Base-by-base conservation (phyloP, 1,140 invertebrate genomes). In the Calosoma granatense region DNA sequence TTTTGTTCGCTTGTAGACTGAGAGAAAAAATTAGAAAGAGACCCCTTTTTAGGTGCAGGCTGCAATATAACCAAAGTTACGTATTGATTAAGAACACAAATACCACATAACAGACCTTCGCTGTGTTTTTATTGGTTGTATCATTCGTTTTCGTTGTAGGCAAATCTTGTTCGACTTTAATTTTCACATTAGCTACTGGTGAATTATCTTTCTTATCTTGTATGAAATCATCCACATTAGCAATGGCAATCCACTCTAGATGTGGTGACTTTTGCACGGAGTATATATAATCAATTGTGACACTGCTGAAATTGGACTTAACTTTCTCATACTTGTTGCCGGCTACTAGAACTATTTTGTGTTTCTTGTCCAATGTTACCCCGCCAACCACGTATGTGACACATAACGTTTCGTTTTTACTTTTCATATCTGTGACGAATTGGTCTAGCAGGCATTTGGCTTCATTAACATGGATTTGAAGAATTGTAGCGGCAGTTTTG, bases 211-310 rank as follows among this genome's bases (percentile, higher is more conserved):
- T 47, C 6, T 17, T 47, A 36, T 9, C 26, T 11, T 47, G 3
- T 6, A 47, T 6, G 17, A 47, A 47, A 47, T 47, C 41, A 47
- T 47, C 41, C 17, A 47, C 41, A 17, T 47, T 47, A 47, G 17
- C 9, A 9, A 47, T 17, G 9, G 6, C 6, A 11, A 17, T 4
- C 41, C 41, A 47, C 3, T 47, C 41, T 12, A 17, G 9, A 4
- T 12, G 3, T 47, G 17, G 9, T 6, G 6, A 47, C 17, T 47
- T 47, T 47, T 47, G 41, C 17, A 47, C 15, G 9, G 41, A 47
- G 17, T 47, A 47, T 12, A 47, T 47, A 17, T 47, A 17, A 47
- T 47, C 41, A 47, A 47, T 47, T 47, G 41, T 47, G 4, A 47
- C 15, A 11, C 17, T 47, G 3, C 17, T 17, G 17, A 47, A 47